Conservation (phyloP, 2,113 vertebrate species). For the Phylloscopus trochilus region DNA sequence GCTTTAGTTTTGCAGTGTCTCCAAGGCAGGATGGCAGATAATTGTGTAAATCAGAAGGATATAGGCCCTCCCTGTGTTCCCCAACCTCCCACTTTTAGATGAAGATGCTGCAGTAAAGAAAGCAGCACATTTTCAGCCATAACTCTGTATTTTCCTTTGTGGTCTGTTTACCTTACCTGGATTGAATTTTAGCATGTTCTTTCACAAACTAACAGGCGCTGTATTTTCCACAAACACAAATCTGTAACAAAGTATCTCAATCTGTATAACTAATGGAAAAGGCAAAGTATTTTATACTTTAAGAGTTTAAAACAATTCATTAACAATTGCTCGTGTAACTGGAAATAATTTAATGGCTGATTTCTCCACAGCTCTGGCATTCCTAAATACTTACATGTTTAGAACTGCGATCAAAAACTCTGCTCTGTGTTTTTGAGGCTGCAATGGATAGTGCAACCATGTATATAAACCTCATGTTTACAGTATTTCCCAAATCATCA, state of each 20-base stretch:
- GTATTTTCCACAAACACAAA: background rate
- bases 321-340: background rate
- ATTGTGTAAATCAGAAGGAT: background rate
- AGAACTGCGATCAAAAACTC: background rate
- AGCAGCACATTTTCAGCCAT: background rate
- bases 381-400: background rate
- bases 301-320: background rate
- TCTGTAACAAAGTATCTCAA: background rate
- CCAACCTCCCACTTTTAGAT: background rate
- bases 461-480: background rate
- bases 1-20: background rate
- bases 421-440: background rate
- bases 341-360: background rate
- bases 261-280: background rate
- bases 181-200: background rate
- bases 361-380: background rate
- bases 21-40: background rate
- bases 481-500: background rate
- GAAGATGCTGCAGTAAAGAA: background rate
- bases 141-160: background rate
- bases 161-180: background rate
- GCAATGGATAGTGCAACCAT: background rate
- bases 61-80: background rate
- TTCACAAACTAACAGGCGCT: background rate
- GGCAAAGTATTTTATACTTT: background rate